Conservation (phyloP, 2,888 invertebrate species). For the Pammene aurita region DNA sequence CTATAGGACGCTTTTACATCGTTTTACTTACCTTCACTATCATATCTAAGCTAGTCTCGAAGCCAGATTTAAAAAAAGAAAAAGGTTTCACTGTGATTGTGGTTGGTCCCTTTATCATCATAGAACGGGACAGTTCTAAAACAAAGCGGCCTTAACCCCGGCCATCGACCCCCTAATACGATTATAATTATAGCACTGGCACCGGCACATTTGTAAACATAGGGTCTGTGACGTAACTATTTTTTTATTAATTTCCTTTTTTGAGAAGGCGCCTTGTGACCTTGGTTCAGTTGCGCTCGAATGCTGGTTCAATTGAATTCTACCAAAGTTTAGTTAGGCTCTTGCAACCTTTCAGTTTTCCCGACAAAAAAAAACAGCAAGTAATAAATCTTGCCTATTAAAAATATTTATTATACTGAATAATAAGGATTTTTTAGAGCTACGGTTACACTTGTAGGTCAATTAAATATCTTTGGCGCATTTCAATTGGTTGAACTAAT, state of each 20-base stretch:
- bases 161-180: conserved; percentile 78
- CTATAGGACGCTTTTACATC: no score
- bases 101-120: conserved; percentile 27
- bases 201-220: conserved; percentile 73
- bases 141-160: conserved; percentile 70
- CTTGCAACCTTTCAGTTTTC: neutral
- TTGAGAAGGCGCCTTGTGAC: conserved; percentile 45
- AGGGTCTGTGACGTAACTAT: conserved; percentile 66
- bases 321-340: neutral
- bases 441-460: no score
- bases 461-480: no score
- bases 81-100: neutral
- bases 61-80: neutral
- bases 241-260: conserved; percentile 51
- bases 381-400: no score
- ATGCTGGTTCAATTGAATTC: conserved; percentile 21
- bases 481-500: no score
- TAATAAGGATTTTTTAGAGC: no score
- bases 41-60: no score
- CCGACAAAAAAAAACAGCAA: neutral
- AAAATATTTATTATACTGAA: no score
- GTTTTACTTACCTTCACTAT: no score
- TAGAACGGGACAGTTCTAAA: conserved; percentile 46
- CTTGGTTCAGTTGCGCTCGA: conserved; percentile 1
- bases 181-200: conserved; percentile 76